phyloP scores from a whole-genome alignment of 2,113 vertebrate genomes.

The Fulmarus glacialis region DNA sequence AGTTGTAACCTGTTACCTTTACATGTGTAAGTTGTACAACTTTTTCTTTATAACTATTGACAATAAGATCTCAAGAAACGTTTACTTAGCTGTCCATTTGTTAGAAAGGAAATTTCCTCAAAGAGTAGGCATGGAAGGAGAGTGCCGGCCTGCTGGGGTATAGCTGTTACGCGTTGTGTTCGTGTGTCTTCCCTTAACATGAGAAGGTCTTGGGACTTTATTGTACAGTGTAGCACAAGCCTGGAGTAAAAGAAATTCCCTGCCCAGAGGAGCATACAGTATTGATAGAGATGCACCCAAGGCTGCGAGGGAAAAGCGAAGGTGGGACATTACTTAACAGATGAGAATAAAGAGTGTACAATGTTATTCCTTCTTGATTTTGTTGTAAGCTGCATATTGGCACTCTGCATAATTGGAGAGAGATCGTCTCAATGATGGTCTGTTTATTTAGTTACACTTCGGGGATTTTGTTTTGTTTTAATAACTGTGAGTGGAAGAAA shows the following conservation, averaged over 20 bases:
- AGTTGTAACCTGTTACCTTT: not conserved
- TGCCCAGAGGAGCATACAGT: not conserved
- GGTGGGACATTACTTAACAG: not conserved
- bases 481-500: not conserved
- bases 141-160: not conserved
- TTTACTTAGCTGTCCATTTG: not conserved
- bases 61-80: not conserved
- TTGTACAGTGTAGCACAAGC: not conserved
- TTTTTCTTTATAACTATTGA: not conserved
- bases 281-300: not conserved
- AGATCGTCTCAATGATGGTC: not conserved
- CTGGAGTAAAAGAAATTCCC: not conserved
- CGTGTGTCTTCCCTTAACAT: not conserved
- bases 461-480: not conserved
- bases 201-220: not conserved
- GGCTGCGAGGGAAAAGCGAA: fast-evolving
- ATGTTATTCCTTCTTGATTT: not conserved
- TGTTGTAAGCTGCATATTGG: not conserved
- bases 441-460: not conserved
- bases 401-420: not conserved
- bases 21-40: not conserved
- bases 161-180: not conserved
- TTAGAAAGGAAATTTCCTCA: not conserved
- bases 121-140: not conserved
- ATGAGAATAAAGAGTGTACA: not conserved